Base-by-base conservation (phyloP, 1,140 invertebrate species). In the Hyles vespertilio region DNA sequence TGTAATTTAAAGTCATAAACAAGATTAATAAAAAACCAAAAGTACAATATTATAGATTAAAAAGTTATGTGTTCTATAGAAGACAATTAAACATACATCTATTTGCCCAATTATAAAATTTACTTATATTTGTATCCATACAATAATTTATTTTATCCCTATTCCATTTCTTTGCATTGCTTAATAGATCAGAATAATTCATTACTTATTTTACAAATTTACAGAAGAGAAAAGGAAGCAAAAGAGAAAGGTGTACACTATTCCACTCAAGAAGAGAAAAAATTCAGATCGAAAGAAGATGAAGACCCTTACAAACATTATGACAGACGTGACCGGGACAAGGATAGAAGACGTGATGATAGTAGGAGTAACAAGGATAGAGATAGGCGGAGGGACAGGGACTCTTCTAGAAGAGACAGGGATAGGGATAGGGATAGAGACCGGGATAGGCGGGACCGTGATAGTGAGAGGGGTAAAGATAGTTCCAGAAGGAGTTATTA, bases 401-500 rank as follows among this genome's bases (percentile, higher is more conserved):
- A 80, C 33, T 58, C 51, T 12, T 63, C 69, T 3, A 61, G 66
- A 53, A 71, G 78, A 52, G 67, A 84, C 51, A 63, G 58, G 46
- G 68, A 76, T 49, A 52, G 58, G 46, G 68, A 76, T 49, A 52
- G 60, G 32, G 67, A 67, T 12, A 69, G 73, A 8, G 63, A 79
- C 52, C 70, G 86, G 61, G 87, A 91, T 51, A 87, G 89, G 90
- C 47, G 74, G 50, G 69, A 81, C 69, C 61, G 87, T 61, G 72
- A 69, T 51, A 84, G 89, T 59, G 90, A 92, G 56, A 89, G 90
- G 77, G 89, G 89, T 59, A 71, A 86, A 45, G 84, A 87, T 55
- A 88, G 84, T 55, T 90, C 91, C 53, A 91, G 92, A 58, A 90
- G 92, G 79, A 92, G 91, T 69, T 91, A 92, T 59, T 93, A 92